Evolutionary conservation across 2,797 vertebrate genomes (phyloP).

Genomic region (Apogon talboti): DNA sequence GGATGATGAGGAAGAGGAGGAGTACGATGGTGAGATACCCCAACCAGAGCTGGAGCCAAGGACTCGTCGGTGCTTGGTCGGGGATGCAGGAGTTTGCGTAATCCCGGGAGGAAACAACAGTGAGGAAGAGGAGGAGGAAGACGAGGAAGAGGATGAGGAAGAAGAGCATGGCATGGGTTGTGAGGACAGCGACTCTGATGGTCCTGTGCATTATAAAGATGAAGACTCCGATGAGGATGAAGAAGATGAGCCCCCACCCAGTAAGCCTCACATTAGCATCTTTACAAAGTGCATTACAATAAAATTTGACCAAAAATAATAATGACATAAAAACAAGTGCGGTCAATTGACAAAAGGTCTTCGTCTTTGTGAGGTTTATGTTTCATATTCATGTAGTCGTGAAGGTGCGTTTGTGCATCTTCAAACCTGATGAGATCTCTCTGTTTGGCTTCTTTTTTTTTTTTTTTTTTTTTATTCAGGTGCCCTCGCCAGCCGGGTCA

Average conservation of each 20-base stretch:
- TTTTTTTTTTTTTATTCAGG: slow-evolving; percentile 73
- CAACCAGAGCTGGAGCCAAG: slow-evolving; percentile 83
- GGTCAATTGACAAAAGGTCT: too few species aligned
- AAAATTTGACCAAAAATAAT: too few species aligned
- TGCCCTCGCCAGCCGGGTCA: slow-evolving; percentile 93
- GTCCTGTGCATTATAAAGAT: slow-evolving; percentile 92
- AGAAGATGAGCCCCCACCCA: slow-evolving; percentile 83
- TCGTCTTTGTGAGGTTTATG: neutral
- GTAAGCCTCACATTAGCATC: slow-evolving; percentile 63
- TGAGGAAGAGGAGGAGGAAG: slow-evolving; percentile 80
- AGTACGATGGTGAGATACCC: slow-evolving; percentile 82
- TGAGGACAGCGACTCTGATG: slow-evolving; percentile 94
- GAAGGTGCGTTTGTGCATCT: neutral
- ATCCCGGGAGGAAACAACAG: slow-evolving; percentile 88
- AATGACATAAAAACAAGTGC: too few species aligned
- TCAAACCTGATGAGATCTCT: slow-evolving; percentile 23
- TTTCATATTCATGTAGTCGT: neutral
- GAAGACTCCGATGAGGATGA: slow-evolving; percentile 93
- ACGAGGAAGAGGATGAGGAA: slow-evolving; percentile 73
- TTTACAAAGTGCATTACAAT: too few species aligned
- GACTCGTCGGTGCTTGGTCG: slow-evolving; percentile 85
- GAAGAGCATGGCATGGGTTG: slow-evolving; percentile 80
- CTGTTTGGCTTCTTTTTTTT: slow-evolving; percentile 14
- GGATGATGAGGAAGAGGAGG: slow-evolving; percentile 83
- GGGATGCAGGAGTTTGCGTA: slow-evolving; percentile 87